A percentile compares a stretch with the other conserved stretches of the same genome.
These are phyloP conservation scores for Oryzias javanicus DNA, from an alignment of 2,113 vertebrate species.

Conservation along the genomic window DNA sequence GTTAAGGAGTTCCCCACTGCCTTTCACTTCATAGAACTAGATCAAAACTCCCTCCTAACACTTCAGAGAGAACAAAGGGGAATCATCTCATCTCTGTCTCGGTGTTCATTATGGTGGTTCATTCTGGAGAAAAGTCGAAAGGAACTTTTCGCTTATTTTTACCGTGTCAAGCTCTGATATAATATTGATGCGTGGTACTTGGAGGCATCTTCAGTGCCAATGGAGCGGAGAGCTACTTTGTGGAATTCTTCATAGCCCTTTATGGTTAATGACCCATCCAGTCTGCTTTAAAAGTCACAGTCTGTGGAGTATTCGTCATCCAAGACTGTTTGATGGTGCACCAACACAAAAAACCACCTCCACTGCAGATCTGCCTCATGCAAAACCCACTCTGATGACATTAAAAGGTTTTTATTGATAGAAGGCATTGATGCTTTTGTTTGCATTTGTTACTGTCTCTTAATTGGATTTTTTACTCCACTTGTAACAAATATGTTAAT, in stretches of 20 bases:
- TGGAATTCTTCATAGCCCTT: constrained; percentile 83
- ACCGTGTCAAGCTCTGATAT: too few species aligned
- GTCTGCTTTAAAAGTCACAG: constrained; percentile 90
- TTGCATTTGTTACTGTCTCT: neutral
- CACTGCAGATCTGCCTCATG: constrained; percentile 37
- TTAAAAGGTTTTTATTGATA: too few species aligned
- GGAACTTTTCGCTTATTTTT: too few species aligned
- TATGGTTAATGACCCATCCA: constrained; percentile 94
- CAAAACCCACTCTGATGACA: too few species aligned
- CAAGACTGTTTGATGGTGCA: constrained; percentile 82
- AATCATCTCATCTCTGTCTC: too few species aligned
- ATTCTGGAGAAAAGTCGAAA: too few species aligned
- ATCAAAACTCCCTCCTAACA: neutral
- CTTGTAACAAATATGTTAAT: neutral
- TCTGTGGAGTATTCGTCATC: constrained; percentile 82
- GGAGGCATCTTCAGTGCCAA: constrained; percentile 45
- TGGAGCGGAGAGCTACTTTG: constrained; percentile 82
- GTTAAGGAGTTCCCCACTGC: constrained; percentile 25
- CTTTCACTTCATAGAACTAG: constrained; percentile 31
- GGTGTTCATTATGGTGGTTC: too few species aligned
- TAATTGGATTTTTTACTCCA: too few species aligned
- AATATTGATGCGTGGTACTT: constrained; percentile 12
- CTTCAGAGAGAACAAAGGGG: too few species aligned
- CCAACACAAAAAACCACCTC: constrained; percentile 74
- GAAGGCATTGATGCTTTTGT: too few species aligned